Evolutionary conservation across 2,888 invertebrate genomes (phyloP), one percentile per base, ranked within the genome.

Genomic region (Thumatha senex): DNA sequence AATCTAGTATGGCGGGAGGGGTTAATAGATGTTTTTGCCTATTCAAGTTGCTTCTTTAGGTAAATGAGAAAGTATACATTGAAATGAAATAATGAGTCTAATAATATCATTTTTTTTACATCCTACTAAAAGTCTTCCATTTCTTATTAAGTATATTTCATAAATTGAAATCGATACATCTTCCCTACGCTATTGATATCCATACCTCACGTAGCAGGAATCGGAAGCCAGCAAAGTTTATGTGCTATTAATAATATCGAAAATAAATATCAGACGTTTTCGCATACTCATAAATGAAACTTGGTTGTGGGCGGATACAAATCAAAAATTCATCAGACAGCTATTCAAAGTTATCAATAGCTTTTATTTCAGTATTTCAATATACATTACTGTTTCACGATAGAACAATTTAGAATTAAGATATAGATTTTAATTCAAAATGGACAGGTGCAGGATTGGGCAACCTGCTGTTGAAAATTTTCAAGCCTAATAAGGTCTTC

Each of bases 281-380:
- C 50, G 24, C 38, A 52, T 39, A 40, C 48, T 41, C 46, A 43
- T 54, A 66, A 51, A 55, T 41, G 40, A 50, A 67, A 48, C 50
- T 54, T 51, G 58, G 58, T 35, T 54, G 61, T 46, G 45, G 51
- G 45, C 46, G 30, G 45, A 46, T n/a, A 45, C 58, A 58, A 51
- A 68, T 68, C 44, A 59, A 60, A 67, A 59, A 68, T 65, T 67
- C 63, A 67, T 55, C 39, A 46, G 42, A 51, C 47, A 34, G 41
- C 45, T 48, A 24, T 24, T 24, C 45, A 49, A 45, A 54, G 62
- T 54, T 65, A 67, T 62, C 56, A 55, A 64, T 64, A 59, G 56
- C 35, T 46, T 49, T 40, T 44, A 46, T 48, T 40, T 39, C 44
- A n/a, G 43, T 48, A 48, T n/a, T n/a, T n/a, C n/a, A n/a, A n/a